These are phyloP conservation scores for Hippasteria phrygiana DNA, from an alignment of 53 echinoderm and acorn worm species.

Conservation along the genomic window DNA sequence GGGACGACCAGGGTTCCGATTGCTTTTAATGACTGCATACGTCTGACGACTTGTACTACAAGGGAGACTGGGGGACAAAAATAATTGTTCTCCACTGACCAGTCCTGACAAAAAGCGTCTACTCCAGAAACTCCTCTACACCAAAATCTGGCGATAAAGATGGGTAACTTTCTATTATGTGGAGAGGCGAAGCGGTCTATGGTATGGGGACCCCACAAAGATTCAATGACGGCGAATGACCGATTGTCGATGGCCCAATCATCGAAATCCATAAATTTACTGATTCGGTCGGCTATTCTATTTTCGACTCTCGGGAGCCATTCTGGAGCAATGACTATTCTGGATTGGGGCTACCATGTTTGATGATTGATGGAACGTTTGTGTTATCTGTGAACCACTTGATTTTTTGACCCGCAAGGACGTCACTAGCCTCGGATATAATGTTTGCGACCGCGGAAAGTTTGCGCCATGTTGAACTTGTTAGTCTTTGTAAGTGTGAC, in stretches of 20 bases:
- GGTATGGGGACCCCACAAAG: constrained; percentile 67
- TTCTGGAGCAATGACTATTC: background rate
- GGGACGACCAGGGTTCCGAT: constrained; percentile 33
- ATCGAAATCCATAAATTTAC: constrained; percentile 40
- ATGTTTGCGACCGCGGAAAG: constrained; percentile 10
- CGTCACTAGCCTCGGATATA: background rate
- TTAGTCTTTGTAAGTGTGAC: too few relatives aligned
- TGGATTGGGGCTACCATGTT: background rate
- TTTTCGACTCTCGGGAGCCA: constrained; percentile 53
- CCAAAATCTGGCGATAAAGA: constrained; percentile 60
- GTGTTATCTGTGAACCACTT: constrained; percentile 11
- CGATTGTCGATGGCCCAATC: constrained; percentile 56
- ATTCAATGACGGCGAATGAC: constrained; percentile 43
- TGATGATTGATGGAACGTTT: background rate
- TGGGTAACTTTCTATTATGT: constrained; percentile 25
- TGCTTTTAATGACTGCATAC: background rate
- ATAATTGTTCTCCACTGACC: constrained; percentile 49
- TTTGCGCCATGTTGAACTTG: constrained; percentile 44
- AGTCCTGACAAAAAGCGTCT: constrained; percentile 58
- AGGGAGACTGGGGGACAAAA: constrained; percentile 51
- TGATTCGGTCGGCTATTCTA: constrained; percentile 35
- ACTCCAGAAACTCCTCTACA: constrained; percentile 51
- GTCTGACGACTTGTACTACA: constrained; percentile 41
- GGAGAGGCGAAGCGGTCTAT: constrained; percentile 63
- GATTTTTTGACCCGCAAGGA: background rate